Conservation (phyloP, 2,888 invertebrate genomes). For the Lasius fuliginosus region DNA sequence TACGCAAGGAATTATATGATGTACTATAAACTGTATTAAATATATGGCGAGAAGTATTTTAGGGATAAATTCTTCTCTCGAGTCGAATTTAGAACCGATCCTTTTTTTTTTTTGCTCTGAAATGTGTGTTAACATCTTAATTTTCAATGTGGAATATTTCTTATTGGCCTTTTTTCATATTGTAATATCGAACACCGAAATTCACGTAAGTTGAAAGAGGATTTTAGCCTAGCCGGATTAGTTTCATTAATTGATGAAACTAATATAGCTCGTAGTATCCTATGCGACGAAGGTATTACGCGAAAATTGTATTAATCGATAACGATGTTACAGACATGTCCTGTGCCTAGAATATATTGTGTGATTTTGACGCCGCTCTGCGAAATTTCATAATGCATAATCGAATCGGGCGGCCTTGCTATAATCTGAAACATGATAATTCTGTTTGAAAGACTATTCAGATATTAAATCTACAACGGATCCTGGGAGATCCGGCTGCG, state of each 20-base stretch:
- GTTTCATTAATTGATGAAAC: conserved; percentile 20
- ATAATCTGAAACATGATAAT: conserved; percentile 32
- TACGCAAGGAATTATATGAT: background rate
- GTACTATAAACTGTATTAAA: background rate
- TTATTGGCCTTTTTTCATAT: background rate
- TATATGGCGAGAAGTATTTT: background rate
- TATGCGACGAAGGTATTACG: conserved; percentile 33
- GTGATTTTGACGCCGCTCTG: conserved; percentile 37
- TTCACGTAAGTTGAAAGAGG: background rate
- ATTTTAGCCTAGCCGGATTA: background rate
- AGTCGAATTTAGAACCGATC: background rate
- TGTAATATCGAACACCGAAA: background rate
- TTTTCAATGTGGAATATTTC: background rate
- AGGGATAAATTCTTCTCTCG: background rate
- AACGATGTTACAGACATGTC: conserved; percentile 34
- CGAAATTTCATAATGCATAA: conserved; percentile 51
- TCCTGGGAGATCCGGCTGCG: background rate
- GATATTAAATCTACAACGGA: conserved; percentile 22
- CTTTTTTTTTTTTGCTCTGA: background rate
- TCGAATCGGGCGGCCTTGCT: conserved; percentile 27
- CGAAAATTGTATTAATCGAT: conserved; percentile 42
- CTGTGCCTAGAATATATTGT: conserved; percentile 37
- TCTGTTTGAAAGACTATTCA: conserved; percentile 9
- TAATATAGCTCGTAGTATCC: conserved; percentile 1
- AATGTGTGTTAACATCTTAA: background rate